Evolutionary conservation across 2,888 invertebrate genomes (phyloP), one percentile per base, ranked within the genome.

Genomic region (Andricus quercusramuli): DNA sequence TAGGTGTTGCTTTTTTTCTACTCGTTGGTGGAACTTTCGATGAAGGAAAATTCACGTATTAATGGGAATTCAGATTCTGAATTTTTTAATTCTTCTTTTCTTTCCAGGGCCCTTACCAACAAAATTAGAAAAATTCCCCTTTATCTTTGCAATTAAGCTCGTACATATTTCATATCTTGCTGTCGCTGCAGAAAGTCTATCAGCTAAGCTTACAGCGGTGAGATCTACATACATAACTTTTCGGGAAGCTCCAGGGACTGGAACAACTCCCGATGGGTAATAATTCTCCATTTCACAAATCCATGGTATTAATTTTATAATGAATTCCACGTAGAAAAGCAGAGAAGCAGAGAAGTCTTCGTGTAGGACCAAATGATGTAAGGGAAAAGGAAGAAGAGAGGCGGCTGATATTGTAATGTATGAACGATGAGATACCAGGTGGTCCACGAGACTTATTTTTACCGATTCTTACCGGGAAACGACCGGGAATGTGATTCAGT

Each of bases 231-330:
- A 56, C 15, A 47, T 56, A 62, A n/a, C 62, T 25, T 25, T 15
- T 25, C 25, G 62, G 15, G 29, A 62, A 62, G 62, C 62, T 62
- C 62, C 62, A 62, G 62, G 22, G 25, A 62, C 15, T 62, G 22
- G 15, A 62, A 62, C 62, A 62, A 62, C 25, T 62, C 62, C 15
- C 62, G 25, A 62, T 62, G 29, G 62, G 62, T 62, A 62, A 62
- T 62, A 62, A 25, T 11, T 62, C 62, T 62, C 62, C 62, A 62
- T 62, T 25, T 62, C 62, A 25, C 62, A 62, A 62, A 62, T 62
- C 62, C 62, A 62, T 62, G 62, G 62, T 62, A 62, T 62, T 62
- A 62, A 44, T 68, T 47, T 68, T 68, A 68, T 44, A 68, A 44
- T 44, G 68, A 68, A 68, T 68, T 68, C 44, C 22, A 47, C 44